Conservation (phyloP, 1,140 invertebrate genomes). For the Thaumetopoea pityocampa region DNA sequence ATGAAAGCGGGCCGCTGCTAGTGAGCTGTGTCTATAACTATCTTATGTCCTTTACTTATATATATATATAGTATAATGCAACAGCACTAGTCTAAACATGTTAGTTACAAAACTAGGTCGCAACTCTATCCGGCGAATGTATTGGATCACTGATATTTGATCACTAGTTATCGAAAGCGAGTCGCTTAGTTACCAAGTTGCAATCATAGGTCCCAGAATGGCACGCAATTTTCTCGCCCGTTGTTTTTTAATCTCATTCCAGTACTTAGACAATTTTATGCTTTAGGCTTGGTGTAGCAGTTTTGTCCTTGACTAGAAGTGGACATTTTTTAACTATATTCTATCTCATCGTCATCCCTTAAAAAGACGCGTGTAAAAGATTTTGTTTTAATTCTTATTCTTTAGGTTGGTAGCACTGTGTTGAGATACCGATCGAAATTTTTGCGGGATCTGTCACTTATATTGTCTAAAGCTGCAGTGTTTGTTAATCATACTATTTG, state of each 20-base stretch:
- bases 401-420: too few species aligned
- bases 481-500: too few species aligned
- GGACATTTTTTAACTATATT: too few species aligned
- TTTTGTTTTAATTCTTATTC: too few species aligned
- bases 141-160: slow-evolving; percentile 14
- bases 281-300: background rate
- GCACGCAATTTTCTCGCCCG: slow-evolving; percentile 10
- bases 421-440: too few species aligned
- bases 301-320: too few species aligned
- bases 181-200: slow-evolving; percentile 19
- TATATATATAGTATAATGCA: slow-evolving; percentile 6
- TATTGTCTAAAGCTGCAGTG: too few species aligned
- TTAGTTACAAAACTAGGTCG: slow-evolving; percentile 18
- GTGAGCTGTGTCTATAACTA: too few species aligned
- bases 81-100: background rate
- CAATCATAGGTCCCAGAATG: slow-evolving; percentile 14
- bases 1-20: too few species aligned
- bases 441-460: too few species aligned
- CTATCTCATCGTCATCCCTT: too few species aligned
- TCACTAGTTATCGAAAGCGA: slow-evolving; percentile 16
- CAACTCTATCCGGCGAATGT: slow-evolving; percentile 15
- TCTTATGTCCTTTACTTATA: background rate
- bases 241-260: slow-evolving; percentile 13
- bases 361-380: too few species aligned
- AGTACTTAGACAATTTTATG: slow-evolving; percentile 14